Base-by-base conservation (phyloP, 2,113 vertebrate genomes). In the Nettapus auritus region DNA sequence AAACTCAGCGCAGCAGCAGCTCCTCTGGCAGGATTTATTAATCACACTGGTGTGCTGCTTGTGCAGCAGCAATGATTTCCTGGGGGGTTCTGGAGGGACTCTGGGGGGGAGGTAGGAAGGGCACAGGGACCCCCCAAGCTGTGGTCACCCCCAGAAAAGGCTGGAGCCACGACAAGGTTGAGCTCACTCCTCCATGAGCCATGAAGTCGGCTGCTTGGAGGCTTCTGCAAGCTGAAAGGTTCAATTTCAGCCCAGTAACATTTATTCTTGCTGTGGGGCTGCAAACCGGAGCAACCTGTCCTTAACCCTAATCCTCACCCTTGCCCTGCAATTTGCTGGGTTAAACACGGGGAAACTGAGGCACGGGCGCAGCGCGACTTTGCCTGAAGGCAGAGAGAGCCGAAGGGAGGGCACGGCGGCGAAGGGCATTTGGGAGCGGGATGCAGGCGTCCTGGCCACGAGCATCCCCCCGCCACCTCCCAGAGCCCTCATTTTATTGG, bases 1-100 rank as follows among this genome's bases (percentile, higher is more conserved):
- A 40, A 94, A 93, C 90, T 95, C 94, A 92, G 95, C 91, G 86
- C 91, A 60, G 91, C 86, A 84, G 91, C 89, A 91, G 89, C 93
- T 93, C 91, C 5, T 69, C 79, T 86, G 86, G 95, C 89, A 91
- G 93, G 78, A 80, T 89, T 94, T 92, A 94, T 94, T 96, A 85
- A 93, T 92, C 91, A 89, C 81, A 53, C 33, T 1, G 0, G 13
- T 0, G 0, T 1, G 3, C 85, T 46, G 57, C 76, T 38, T 28
- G 84, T 9, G 84, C 14, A 11, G 44, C 22, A 7, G 82, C 18
- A 53, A 44, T 70, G 34, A 9, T 12, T 78, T 79, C 42, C 55
- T 26, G 14, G 25, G 17, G 44, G 57, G n/a, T 34, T 52, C 42
- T 26, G 23, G 19, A 57, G 6, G 15, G 36, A 14, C 59, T 44